Evolutionary conservation across 2,797 vertebrate species (phyloP).

Genomic region (Gymnodraco acuticeps): DNA sequence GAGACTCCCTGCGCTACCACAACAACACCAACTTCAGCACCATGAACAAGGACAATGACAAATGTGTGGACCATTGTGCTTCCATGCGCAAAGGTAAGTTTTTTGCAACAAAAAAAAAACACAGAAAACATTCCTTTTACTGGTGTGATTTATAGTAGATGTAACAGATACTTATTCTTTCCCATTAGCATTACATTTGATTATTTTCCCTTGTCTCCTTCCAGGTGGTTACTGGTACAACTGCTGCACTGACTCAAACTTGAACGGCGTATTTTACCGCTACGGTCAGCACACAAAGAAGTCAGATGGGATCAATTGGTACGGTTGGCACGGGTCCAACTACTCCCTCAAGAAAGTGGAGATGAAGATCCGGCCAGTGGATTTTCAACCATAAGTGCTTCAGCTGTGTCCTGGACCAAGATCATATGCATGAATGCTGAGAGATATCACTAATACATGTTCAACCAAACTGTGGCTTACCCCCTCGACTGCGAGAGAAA

Average conservation of each 20-base stretch:
- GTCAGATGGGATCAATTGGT: constrained; percentile 96
- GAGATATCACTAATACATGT: constrained; percentile 60
- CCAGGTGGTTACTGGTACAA: constrained; percentile 99
- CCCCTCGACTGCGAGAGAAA: constrained; percentile 52
- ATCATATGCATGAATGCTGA: constrained; percentile 49
- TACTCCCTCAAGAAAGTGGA: constrained; percentile 96
- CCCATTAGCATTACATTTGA: constrained; percentile 1
- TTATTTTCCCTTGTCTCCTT: constrained; percentile 6
- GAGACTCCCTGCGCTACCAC: constrained; percentile 94
- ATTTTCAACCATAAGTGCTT: constrained; percentile 87
- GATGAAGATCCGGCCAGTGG: constrained; percentile 96
- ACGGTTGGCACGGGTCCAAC: constrained; percentile 94
- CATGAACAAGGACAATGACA: constrained; percentile 97
- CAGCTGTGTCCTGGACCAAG: constrained; percentile 43
- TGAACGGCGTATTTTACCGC: constrained; percentile 95
- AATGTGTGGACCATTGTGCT: constrained; percentile 95
- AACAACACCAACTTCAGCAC: constrained; percentile 99
- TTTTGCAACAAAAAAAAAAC: constrained; percentile 20
- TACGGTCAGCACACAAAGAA: constrained; percentile 88
- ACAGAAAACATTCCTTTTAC: background rate
- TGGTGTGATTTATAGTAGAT: background rate
- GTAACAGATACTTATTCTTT: background rate
- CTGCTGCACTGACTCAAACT: constrained; percentile 98
- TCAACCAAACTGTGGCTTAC: constrained; percentile 55
- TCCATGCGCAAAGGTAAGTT: constrained; percentile 91